These are phyloP conservation scores for Pseudomugil gertrudae DNA, from an alignment of 2,797 vertebrate genomes.

Conservation along the genomic window DNA sequence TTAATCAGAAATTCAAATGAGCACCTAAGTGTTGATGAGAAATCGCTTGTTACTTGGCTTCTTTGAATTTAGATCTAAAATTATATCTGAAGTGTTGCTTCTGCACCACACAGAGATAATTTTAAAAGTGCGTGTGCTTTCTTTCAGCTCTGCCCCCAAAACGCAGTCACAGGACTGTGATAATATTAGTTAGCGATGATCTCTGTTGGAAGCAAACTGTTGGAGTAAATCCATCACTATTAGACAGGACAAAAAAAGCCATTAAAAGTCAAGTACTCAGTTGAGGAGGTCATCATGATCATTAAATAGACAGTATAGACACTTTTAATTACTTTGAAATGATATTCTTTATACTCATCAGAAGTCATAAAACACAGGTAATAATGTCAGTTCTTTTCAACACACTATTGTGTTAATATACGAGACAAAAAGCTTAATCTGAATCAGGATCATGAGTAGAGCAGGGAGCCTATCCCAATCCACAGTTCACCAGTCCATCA, in stretches of 20 bases:
- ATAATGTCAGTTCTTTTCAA: neutral
- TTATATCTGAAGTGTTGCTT: conserved; percentile 70
- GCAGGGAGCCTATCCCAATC: no score
- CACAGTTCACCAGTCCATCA: no score
- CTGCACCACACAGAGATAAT: conserved; percentile 62
- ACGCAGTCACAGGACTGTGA: conserved; percentile 61
- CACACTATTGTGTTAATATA: neutral
- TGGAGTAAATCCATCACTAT: conserved; percentile 49
- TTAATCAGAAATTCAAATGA: conserved; percentile 54
- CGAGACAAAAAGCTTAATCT: neutral
- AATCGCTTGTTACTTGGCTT: conserved; percentile 32
- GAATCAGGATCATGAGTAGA: no score
- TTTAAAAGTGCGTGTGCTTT: conserved; percentile 64
- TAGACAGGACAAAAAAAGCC: conserved; percentile 43
- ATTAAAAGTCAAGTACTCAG: conserved; percentile 6
- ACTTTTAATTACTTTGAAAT: neutral
- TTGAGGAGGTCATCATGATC: neutral
- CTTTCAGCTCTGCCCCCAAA: conserved; percentile 60
- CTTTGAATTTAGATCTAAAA: conserved; percentile 52
- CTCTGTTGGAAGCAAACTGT: conserved; percentile 43
- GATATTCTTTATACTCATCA: no score
- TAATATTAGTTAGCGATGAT: conserved; percentile 64
- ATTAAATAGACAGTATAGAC: neutral
- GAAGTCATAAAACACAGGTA: no score
- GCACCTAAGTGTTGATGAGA: conserved; percentile 59